A percentile compares a stretch with the other conserved stretches of the same genome.
Evolutionary conservation across 2,888 invertebrate genomes (phyloP).

Genomic region (Cheilosia vulpina): DNA sequence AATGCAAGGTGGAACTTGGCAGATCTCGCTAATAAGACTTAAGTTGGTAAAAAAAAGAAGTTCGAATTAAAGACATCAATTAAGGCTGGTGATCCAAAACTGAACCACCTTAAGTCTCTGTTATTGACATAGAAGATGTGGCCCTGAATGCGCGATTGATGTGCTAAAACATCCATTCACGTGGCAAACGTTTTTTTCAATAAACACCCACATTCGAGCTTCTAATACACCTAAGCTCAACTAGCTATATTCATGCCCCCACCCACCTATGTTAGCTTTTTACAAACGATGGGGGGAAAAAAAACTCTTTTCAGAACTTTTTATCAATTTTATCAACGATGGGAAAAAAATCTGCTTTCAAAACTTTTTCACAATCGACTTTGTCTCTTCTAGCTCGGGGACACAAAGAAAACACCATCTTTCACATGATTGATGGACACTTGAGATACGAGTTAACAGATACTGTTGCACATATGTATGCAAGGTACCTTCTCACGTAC

Average conservation of each 20-base stretch:
- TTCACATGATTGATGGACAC: slow-evolving; percentile 66
- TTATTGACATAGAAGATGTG: not conserved
- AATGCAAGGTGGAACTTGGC: too few relatives aligned
- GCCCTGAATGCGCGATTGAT: not conserved
- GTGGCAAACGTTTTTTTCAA: not conserved
- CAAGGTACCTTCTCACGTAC: slow-evolving; percentile 49
- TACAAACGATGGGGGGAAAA: slow-evolving; percentile 6
- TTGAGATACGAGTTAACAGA: slow-evolving; percentile 38
- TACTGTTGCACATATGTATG: slow-evolving; percentile 59
- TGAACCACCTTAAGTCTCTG: too few relatives aligned
- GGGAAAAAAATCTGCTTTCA: slow-evolving; percentile 28
- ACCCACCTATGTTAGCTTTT: not conserved
- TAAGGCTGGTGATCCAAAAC: too few relatives aligned
- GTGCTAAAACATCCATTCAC: not conserved
- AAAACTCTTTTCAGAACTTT: slow-evolving; percentile 25
- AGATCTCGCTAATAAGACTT: too few relatives aligned
- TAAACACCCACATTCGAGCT: not conserved
- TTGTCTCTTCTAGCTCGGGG: slow-evolving; percentile 23
- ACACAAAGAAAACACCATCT: slow-evolving; percentile 14
- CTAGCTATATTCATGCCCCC: too few relatives aligned
- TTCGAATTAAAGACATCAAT: too few relatives aligned
- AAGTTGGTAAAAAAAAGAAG: too few relatives aligned
- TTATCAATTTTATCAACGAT: slow-evolving; percentile 32
- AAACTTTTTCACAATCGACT: slow-evolving; percentile 41
- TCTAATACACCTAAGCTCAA: not conserved